These are phyloP conservation scores for Nymphalis urticae DNA, from an alignment of 2,888 invertebrate species.

Conservation along the genomic window DNA sequence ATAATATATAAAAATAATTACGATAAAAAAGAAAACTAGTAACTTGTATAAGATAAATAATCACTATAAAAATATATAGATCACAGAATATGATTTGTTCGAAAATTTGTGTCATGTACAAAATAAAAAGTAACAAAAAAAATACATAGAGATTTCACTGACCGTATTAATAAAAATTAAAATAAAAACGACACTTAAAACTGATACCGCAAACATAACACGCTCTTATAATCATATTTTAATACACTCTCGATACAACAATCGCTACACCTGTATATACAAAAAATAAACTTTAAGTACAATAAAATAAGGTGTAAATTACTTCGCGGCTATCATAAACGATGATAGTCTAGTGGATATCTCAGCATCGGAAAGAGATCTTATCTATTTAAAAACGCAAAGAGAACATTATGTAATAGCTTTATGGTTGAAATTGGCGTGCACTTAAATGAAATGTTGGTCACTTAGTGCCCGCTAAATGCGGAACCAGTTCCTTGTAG, in stretches of 20 bases:
- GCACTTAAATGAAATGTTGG: slow-evolving; percentile 39
- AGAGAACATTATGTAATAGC: slow-evolving; percentile 32
- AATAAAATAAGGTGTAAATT: slow-evolving; percentile 24
- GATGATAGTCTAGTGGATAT: slow-evolving; percentile 34
- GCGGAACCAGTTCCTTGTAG: slow-evolving; percentile 65
- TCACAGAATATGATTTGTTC: too few relatives aligned
- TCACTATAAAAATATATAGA: too few relatives aligned
- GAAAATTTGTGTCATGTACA: slow-evolving; percentile 3
- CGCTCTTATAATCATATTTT: slow-evolving; percentile 30
- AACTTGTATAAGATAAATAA: too few relatives aligned
- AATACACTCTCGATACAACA: slow-evolving; percentile 21
- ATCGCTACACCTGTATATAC: neutral
- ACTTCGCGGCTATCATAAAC: slow-evolving; percentile 23
- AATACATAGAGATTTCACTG: slow-evolving; percentile 12
- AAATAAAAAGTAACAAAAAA: slow-evolving; percentile 13
- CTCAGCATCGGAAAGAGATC: slow-evolving; percentile 47
- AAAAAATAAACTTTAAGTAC: slow-evolving; percentile 28
- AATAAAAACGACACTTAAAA: slow-evolving; percentile 20
- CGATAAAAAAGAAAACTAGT: too few relatives aligned
- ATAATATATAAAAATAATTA: too few relatives aligned
- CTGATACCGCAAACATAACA: slow-evolving; percentile 30
- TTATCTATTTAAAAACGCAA: slow-evolving; percentile 22
- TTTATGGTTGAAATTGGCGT: slow-evolving; percentile 41
- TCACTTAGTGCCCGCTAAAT: slow-evolving; percentile 58
- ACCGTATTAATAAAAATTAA: slow-evolving; percentile 21